Evolutionary conservation across 2,113 vertebrate species (phyloP), one percentile per base, ranked within the genome.

Genomic region (Corydoras maculifer): DNA sequence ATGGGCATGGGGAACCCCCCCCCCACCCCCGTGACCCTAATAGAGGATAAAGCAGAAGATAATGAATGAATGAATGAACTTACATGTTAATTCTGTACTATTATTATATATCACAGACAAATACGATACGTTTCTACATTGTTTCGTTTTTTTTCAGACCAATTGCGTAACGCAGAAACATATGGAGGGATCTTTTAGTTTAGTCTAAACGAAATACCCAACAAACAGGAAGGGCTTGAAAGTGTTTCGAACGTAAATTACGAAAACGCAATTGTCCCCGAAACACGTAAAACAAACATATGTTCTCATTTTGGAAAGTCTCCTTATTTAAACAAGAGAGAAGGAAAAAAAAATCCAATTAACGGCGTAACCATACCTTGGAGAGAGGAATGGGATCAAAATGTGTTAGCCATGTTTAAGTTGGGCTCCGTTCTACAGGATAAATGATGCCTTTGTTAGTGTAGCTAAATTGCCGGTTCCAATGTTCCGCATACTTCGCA

Each of bases 401-500:
- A 62, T 68, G 65, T 68, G 72, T 55, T 67, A 67, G 65, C 58
- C 43, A 59, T 73, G 71, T 73, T 67, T 74, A 15, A 60, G 60
- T 74, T 68, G 62, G 59, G 18, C 30, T 30, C 65, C 58, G 12
- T n/a, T 73, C 64, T 60, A 67, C n/a, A 72, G 60, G 14, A 71
- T 67, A 70, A 65, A 58, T 54, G 9, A 63, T 79, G 58, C 62
- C 62, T 76, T 81, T 80, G 74, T 82, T 80, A 57, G 69, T 58
- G 32, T 69, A 77, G 69, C 73, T 79, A 71, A 62, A 83, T 82
- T 68, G 78, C 73, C 73, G 79, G 79, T 79, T 83, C 77, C 80
- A 77, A 82, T 85, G 76, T 81, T 84, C 82, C 77, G 77, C 83
- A 82, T 79, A 73, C 77, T 82, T 80, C 75, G 77, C 79, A 80